Percentiles rank a stretch among this genome's conserved stretches.
These are phyloP conservation scores for Passer domesticus DNA, from an alignment of 2,113 vertebrate species.

Conservation along the genomic window DNA sequence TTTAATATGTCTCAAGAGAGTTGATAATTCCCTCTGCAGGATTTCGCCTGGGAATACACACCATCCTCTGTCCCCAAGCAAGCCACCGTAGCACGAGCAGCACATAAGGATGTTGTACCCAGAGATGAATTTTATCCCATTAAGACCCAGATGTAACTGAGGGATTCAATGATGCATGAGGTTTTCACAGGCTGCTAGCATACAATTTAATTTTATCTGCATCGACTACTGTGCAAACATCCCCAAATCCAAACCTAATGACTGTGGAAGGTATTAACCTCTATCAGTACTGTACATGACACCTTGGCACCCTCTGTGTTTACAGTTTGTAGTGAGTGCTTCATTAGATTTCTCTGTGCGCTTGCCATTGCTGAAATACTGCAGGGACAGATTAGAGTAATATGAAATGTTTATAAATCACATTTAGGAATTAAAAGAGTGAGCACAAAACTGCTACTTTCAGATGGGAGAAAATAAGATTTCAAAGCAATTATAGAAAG, in stretches of 20 bases:
- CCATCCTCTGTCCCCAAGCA: not conserved
- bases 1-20: not conserved
- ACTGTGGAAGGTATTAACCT: conserved; percentile 16
- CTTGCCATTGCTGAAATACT: not conserved
- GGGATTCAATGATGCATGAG: not conserved
- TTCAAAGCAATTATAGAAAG: not conserved
- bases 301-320: conserved; percentile 10
- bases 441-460: not conserved
- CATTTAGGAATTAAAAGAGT: conserved; percentile 32
- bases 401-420: conserved; percentile 30
- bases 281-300: not conserved
- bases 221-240: conserved; percentile 15
- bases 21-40: not conserved
- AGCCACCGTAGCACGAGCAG: not conserved
- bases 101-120: not conserved
- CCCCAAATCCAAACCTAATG: not conserved
- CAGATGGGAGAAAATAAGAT: conserved; percentile 22
- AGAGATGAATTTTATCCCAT: not conserved
- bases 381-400: conserved; percentile 23
- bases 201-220: conserved; percentile 23
- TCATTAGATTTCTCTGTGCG: conserved; percentile 33
- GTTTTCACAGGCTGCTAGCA: not conserved
- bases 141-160: not conserved
- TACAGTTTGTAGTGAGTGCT: conserved; percentile 4
- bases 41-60: not conserved